Evolutionary conservation across 2,113 vertebrate genomes (phyloP).

Genomic region (Helogale parvula): DNA sequence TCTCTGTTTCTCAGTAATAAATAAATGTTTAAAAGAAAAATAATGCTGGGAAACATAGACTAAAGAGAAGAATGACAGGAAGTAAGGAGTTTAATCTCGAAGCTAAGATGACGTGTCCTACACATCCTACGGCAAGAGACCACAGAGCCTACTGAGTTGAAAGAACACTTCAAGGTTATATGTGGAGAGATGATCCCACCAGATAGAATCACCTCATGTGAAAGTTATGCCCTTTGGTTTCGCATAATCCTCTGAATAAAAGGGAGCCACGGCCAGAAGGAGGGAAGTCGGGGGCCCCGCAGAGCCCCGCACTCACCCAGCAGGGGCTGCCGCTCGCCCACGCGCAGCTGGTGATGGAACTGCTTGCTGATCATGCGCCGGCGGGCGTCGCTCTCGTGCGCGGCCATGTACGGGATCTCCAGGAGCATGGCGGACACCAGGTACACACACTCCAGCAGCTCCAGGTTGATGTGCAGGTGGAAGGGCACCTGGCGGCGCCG

Average conservation of each 20-base stretch:
- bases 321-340: constrained; percentile 94
- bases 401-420: constrained; percentile 96
- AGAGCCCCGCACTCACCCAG: constrained; percentile 86
- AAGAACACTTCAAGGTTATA: background rate
- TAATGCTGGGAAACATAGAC: background rate
- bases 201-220: background rate
- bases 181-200: background rate
- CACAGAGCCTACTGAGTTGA: background rate
- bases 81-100: background rate
- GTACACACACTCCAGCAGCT: constrained; percentile 95
- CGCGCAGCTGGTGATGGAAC: constrained; percentile 95
- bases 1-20: no score
- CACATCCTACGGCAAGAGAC: background rate
- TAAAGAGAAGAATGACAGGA: background rate
- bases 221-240: background rate
- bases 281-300: no score
- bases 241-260: background rate
- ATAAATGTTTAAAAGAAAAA: no score
- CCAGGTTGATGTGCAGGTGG: constrained; percentile 96
- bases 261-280: background rate
- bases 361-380: constrained; percentile 97
- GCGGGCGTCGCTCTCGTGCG: constrained; percentile 93
- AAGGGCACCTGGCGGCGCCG: constrained; percentile 94
- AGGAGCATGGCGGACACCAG: constrained; percentile 95
- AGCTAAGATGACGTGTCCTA: background rate